Conservation (phyloP, 2,113 vertebrate genomes). For the Cygnus buccinator region DNA sequence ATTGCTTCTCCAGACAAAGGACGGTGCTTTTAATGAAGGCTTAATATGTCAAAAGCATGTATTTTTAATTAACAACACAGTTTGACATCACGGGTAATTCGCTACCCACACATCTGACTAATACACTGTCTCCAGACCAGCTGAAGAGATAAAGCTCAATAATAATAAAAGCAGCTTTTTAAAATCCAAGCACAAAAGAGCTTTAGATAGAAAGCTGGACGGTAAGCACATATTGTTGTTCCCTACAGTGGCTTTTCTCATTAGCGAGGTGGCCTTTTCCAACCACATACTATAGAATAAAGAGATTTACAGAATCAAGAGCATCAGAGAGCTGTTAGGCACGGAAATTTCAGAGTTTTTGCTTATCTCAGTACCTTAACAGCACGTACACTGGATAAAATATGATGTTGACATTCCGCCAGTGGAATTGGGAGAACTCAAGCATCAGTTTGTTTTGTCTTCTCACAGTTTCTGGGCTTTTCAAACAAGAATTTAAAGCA, state of each 20-base stretch:
- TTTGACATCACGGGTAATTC: neutral
- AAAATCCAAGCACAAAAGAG: neutral
- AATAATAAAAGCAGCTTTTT: slow-evolving; percentile 1
- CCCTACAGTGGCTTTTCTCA: neutral
- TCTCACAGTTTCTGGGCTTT: neutral
- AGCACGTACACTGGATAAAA: fast-evolving
- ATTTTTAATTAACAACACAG: slow-evolving; percentile 19
- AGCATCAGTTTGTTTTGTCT: neutral
- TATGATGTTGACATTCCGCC: neutral
- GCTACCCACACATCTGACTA: slow-evolving; percentile 33
- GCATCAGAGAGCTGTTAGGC: neutral
- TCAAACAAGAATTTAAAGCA: neutral
- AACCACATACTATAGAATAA: fast-evolving
- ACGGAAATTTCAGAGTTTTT: neutral
- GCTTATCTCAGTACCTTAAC: neutral
- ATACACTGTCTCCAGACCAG: slow-evolving; percentile 11
- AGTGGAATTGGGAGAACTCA: neutral
- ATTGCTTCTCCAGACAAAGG: neutral
- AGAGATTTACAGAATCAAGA: neutral
- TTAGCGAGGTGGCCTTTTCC: neutral
- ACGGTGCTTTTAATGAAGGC: neutral
- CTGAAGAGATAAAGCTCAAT: slow-evolving; percentile 5
- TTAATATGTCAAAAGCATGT: neutral
- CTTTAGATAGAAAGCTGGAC: neutral
- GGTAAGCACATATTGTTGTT: neutral